Base-by-base conservation (phyloP, 2,888 invertebrate genomes). In the Lepidocyrtinus sp. region DNA sequence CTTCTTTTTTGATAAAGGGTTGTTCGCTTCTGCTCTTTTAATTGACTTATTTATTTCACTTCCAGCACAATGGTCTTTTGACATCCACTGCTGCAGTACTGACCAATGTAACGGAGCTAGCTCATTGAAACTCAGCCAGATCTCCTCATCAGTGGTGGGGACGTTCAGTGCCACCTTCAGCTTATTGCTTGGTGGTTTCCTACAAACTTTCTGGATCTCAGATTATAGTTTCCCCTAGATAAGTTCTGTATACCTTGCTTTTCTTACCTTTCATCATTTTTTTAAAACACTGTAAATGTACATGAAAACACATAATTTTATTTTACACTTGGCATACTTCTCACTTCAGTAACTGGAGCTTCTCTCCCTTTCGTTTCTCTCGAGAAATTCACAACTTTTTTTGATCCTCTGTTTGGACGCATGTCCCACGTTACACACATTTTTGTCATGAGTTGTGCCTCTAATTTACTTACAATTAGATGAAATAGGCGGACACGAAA, bases 1-100 rank as follows among this genome's bases (percentile, higher is more conserved):
- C 7, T n/a, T n/a, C n/a, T n/a, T n/a, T n/a, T n/a, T n/a, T n/a
- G 7, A 21, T 63, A 5, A 5, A 63, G 19, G 19, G 22, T 24
- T 5, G 7, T 7, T 22, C 7, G 9, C 24, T 63, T 63, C 2
- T 24, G 61, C 15, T 59, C 22, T 63, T 63, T 22, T 19, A 65
- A 27, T 36, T 36, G 5, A 36, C 5, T 50, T 50, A 50, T 12
- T 50, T n/a, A n/a, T n/a, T 73, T 71, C n/a, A 21, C 50, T 81
- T 77, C 9, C 76, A 85, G 85, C 77, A 21, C 80, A 78, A 75
- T 82, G 83, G 71, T 83, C 83, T 46, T 85, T 85, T 72, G 85
- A 85, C 75, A 83, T 81, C 24, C 83, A 75, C 55, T 85, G 85
- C 82, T 85, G 85, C 74, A 81, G 67, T 63, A 75, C 81, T 68